Evolutionary conservation across 2,113 vertebrate species (phyloP), one percentile per base, ranked within the genome.

Genomic region (Melanerpes aurifrons): DNA sequence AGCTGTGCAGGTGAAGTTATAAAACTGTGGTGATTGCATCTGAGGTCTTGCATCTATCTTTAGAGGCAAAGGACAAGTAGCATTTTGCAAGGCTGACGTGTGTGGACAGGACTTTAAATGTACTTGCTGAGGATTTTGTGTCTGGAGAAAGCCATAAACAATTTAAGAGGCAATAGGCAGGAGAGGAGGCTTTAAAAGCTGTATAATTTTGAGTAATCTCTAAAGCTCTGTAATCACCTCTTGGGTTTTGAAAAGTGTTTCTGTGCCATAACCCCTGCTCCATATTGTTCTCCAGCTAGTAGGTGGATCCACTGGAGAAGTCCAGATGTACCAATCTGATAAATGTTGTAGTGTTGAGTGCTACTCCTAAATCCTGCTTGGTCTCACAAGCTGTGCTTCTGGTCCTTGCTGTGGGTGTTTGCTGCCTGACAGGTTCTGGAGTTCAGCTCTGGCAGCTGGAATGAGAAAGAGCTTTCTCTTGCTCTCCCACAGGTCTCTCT

Each of bases 371-470:
- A 56, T 77, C 68, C 56, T 76, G 8, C 63, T 89, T 92, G 45
- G 75, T 79, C 56, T 70, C 35, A 40, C 56, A 80, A 70, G 56
- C 66, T 79, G 26, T 58, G 22, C 70, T 84, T 93, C 78, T 85
- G 87, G 24, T 54, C 26, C 22, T 79, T 73, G 68, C 82, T 91
- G 75, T 87, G 86, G 77, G 58, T 91, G 89, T 91, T 94, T 92
- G 91, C 87, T 87, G 89, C 89, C 45, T 87, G 84, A 54, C 87
- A 76, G 71, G 75, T 95, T 94, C 85, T 82, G 78, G 64, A 84
- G 58, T 92, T 91, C 0, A 0, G 24, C 63, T 93, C 71, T 92
- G 62, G 56, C 56, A 89, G 1, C 15, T 48, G 50, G 58, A 87
- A 50, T 54, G 32, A 89, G 72, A 92, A 63, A 12, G 68, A 86